These are phyloP conservation scores for Sarotherodon lohbergeri DNA, from an alignment of 2,113 vertebrate species.

Conservation along the genomic window DNA sequence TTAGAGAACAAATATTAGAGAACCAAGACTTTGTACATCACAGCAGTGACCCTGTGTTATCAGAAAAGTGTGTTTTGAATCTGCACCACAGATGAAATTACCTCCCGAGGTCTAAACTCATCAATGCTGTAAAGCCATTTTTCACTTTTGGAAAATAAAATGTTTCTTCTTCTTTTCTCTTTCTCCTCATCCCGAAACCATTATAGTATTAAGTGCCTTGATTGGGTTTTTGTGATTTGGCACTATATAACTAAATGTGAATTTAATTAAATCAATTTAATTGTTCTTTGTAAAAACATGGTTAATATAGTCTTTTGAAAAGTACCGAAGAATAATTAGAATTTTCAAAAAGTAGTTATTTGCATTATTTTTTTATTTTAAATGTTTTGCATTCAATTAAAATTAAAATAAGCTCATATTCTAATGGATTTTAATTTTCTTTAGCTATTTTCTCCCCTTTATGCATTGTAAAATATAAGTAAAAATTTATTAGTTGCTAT, in stretches of 20 bases:
- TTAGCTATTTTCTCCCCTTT: background rate
- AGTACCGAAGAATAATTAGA: background rate
- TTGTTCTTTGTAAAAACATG: background rate
- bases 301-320: background rate
- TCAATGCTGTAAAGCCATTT: background rate
- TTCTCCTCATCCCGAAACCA: background rate
- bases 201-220: background rate
- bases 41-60: background rate
- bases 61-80: background rate
- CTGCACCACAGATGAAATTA: background rate
- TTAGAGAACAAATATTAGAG: background rate
- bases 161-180: background rate
- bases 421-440: background rate
- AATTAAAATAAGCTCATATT: background rate
- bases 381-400: background rate
- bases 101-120: background rate
- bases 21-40: background rate
- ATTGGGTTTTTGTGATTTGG: background rate
- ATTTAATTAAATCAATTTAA: background rate
- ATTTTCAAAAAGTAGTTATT: background rate
- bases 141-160: background rate
- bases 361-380: background rate
- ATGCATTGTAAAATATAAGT: background rate
- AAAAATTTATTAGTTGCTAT: background rate
- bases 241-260: background rate